Conservation (phyloP, 2,888 invertebrate species). For the Cheilosia soror region DNA sequence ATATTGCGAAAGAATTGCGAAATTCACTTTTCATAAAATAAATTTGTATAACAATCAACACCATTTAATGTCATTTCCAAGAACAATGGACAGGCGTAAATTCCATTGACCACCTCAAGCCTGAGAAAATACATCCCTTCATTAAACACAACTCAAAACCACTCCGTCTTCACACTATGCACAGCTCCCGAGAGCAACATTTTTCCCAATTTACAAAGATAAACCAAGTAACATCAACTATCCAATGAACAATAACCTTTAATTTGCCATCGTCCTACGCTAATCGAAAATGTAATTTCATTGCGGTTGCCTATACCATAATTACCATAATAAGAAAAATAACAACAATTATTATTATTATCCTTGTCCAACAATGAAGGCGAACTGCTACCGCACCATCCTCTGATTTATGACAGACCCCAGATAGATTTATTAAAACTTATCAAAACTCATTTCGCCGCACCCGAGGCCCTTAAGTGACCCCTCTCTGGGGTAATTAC, state of each 20-base stretch:
- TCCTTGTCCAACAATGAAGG: constrained; percentile 38
- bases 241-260: neutral
- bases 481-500: constrained; percentile 50
- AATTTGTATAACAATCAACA: too few species aligned
- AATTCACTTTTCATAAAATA: too few species aligned
- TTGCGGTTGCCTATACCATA: constrained; percentile 29
- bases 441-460: constrained; percentile 46
- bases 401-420: constrained; percentile 36
- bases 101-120: too few species aligned
- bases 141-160: too few species aligned
- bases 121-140: too few species aligned
- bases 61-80: too few species aligned
- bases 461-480: constrained; percentile 37
- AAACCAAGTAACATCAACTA: constrained; percentile 3
- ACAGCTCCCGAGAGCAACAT: neutral
- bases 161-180: too few species aligned
- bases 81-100: too few species aligned
- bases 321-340: constrained; percentile 53
- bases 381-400: neutral
- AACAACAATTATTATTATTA: constrained; percentile 54
- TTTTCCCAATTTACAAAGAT: neutral
- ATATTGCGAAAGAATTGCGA: too few species aligned
- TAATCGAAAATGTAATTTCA: constrained; percentile 41
- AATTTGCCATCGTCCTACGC: neutral
- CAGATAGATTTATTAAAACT: constrained; percentile 50